phyloP scores from a whole-genome alignment of 2,113 vertebrate genomes.

The Hymenochirus boettgeri region DNA sequence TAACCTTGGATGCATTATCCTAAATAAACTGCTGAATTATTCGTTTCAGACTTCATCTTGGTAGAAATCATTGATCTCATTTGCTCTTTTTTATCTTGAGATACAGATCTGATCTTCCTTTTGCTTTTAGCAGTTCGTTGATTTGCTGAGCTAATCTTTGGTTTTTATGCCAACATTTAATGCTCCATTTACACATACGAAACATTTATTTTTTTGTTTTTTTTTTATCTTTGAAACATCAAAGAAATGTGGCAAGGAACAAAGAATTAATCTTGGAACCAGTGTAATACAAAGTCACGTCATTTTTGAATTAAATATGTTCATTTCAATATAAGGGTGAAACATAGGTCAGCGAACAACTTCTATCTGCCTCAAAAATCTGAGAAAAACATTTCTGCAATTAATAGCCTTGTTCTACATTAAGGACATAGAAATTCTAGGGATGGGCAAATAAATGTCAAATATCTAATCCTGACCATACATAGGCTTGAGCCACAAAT shows the following conservation, averaged over 20 bases:
- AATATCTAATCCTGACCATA: too few relatives aligned
- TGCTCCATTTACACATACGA: neutral
- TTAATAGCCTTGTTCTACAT: too few relatives aligned
- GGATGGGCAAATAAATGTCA: too few relatives aligned
- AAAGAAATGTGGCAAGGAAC: conserved; percentile 4
- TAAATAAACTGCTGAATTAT: too few relatives aligned
- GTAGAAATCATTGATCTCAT: too few relatives aligned
- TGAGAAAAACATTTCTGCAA: too few relatives aligned
- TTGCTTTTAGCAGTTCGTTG: neutral
- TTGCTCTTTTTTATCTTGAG: conserved; percentile 1
- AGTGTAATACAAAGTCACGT: neutral
- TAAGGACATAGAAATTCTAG: too few relatives aligned
- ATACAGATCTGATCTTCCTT: neutral
- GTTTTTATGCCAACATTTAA: neutral
- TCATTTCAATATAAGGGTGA: neutral
- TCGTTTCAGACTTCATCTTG: too few relatives aligned
- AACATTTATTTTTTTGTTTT: neutral
- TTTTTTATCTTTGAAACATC: neutral
- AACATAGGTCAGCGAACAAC: neutral
- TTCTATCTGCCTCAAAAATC: too few relatives aligned
- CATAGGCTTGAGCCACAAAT: too few relatives aligned
- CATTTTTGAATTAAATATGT: conserved; percentile 3
- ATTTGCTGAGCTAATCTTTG: too few relatives aligned
- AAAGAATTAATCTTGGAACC: neutral
- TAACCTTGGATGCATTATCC: too few relatives aligned